Conservation (phyloP, 2,113 vertebrate genomes). For the Brachionichthys hirsutus region DNA sequence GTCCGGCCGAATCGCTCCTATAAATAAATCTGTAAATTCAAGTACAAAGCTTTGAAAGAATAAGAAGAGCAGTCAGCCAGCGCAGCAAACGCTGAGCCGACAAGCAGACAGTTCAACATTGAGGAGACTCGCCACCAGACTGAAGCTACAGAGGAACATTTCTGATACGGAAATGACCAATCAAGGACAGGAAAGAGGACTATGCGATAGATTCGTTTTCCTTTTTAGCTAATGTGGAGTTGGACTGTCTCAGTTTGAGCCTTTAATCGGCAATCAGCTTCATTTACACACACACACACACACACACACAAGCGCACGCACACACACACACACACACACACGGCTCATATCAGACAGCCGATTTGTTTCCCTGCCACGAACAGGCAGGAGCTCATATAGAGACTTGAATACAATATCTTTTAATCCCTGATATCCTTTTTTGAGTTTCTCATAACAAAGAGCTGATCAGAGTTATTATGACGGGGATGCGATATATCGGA, state of each 20-base stretch:
- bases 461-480: slow-evolving; percentile 2
- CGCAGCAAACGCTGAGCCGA: slow-evolving; percentile 33
- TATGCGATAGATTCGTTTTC: slow-evolving; percentile 21
- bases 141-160: slow-evolving; percentile 19
- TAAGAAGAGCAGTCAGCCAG: slow-evolving; percentile 33
- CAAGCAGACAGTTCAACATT: slow-evolving; percentile 31
- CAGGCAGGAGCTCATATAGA: not conserved
- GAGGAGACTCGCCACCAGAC: slow-evolving; percentile 33
- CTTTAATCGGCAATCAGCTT: slow-evolving; percentile 22
- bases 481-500: not conserved
- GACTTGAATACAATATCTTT: not conserved
- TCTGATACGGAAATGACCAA: slow-evolving; percentile 42
- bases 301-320: slow-evolving; percentile 31
- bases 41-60: slow-evolving; percentile 69
- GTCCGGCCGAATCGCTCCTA: slow-evolving; percentile 36
- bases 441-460: not conserved
- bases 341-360: slow-evolving; percentile 25
- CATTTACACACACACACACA: too few species aligned
- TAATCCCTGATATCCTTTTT: slow-evolving; percentile 9
- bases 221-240: slow-evolving; percentile 15
- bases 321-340: slow-evolving; percentile 30
- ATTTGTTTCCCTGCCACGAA: too few species aligned
- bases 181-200: slow-evolving; percentile 12
- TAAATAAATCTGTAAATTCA: slow-evolving; percentile 78
- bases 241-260: slow-evolving; percentile 33